phyloP scores from a whole-genome alignment of 2,113 vertebrate genomes.

The Petroica traversi region DNA sequence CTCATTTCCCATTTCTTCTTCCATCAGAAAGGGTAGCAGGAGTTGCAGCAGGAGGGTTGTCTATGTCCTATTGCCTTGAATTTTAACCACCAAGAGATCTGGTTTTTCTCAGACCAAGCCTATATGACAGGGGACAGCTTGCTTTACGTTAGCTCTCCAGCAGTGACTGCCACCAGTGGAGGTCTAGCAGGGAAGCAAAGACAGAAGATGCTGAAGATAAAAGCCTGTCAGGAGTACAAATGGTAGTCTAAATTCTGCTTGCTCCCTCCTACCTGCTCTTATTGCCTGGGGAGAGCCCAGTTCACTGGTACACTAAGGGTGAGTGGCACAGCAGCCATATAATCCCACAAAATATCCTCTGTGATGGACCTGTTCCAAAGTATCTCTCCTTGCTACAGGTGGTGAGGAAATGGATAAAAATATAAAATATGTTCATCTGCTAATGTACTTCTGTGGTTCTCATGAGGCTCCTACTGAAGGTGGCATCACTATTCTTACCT shows the following conservation, averaged over 20 bases:
- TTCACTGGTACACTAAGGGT: not conserved
- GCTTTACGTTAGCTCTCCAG: not conserved
- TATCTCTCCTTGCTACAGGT: not conserved
- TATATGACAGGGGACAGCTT: not conserved
- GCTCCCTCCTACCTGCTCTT: not conserved
- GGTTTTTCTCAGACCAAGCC: not conserved
- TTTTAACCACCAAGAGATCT: not conserved
- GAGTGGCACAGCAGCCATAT: not conserved
- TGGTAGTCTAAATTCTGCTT: not conserved
- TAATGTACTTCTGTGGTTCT: not conserved
- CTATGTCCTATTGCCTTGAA: not conserved
- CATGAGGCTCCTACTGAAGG: not conserved
- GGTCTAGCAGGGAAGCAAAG: not conserved
- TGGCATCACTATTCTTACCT: not conserved
- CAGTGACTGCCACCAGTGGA: not conserved
- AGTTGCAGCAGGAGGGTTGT: not conserved
- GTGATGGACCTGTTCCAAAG: not conserved
- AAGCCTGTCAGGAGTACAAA: not conserved
- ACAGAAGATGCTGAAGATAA: not conserved
- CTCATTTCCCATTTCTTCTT: not conserved
- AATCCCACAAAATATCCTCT: not conserved
- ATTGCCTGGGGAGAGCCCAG: not conserved
- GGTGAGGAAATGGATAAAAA: not conserved
- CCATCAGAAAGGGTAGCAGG: not conserved
- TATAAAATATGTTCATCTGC: not conserved